phyloP scores from a whole-genome alignment of 2,888 invertebrate genomes.

The Herminia tarsipennalis region DNA sequence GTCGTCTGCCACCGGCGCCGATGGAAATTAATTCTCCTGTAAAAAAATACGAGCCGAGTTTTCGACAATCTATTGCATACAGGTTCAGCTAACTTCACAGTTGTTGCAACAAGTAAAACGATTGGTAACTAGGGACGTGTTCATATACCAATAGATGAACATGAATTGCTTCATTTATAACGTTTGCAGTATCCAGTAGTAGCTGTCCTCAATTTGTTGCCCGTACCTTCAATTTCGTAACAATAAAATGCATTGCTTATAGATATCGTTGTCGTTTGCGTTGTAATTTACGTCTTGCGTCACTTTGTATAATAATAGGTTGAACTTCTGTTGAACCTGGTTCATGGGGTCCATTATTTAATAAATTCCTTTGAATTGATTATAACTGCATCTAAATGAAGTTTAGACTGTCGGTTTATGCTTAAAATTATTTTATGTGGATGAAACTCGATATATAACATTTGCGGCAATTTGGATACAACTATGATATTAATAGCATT shows the following conservation, averaged over 20 bases:
- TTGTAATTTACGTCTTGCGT: neutral
- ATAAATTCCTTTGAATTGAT: too few relatives aligned
- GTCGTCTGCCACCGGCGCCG: conserved; percentile 60
- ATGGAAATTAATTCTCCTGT: conserved; percentile 73
- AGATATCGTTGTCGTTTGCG: neutral
- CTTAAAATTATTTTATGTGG: too few relatives aligned
- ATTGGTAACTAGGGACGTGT: conserved; percentile 30
- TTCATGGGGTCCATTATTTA: neutral
- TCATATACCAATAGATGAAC: conserved; percentile 45
- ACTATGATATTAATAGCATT: too few relatives aligned
- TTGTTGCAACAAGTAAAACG: conserved; percentile 49
- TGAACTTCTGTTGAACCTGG: neutral
- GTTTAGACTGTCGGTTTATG: too few relatives aligned
- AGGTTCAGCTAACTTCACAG: conserved; percentile 52
- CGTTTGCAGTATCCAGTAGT: conserved; percentile 19
- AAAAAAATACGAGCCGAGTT: conserved; percentile 63
- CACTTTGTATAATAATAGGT: neutral
- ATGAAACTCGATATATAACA: too few relatives aligned
- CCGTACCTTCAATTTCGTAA: neutral
- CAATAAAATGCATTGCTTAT: neutral
- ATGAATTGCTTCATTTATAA: conserved; percentile 50
- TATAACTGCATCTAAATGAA: too few relatives aligned
- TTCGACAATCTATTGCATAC: conserved; percentile 63
- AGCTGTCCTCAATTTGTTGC: neutral
- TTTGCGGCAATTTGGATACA: too few relatives aligned